These are phyloP conservation scores for Rhinolophus ferrumequinum DNA, from an alignment of 2,113 vertebrate genomes.

Conservation along the genomic window DNA sequence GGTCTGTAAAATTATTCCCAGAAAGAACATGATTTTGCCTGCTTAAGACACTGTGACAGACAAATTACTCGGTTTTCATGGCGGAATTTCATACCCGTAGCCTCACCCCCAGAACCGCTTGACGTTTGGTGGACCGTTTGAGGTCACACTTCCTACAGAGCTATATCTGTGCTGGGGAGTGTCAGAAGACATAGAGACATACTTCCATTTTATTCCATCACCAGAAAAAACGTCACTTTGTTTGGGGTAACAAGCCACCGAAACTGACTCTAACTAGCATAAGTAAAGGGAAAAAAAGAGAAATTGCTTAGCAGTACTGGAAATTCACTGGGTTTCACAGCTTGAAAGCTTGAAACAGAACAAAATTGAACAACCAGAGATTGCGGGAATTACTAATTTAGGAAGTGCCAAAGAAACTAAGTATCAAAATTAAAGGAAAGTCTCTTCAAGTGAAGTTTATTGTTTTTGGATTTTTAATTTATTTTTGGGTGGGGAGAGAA, in stretches of 20 bases:
- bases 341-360: background rate
- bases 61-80: background rate
- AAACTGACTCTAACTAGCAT: background rate
- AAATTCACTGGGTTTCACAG: background rate
- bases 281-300: background rate
- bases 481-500: background rate
- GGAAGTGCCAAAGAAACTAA: background rate
- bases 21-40: background rate
- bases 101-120: background rate
- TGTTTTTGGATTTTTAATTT: no score
- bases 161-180: fast-evolving
- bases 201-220: background rate
- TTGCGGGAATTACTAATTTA: background rate
- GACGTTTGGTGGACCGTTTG: background rate
- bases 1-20: background rate
- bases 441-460: background rate
- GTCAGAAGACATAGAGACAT: background rate
- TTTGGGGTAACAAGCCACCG: background rate
- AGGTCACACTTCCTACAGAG: background rate
- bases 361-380: background rate
- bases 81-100: background rate
- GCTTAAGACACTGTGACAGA: background rate
- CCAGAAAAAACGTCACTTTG: background rate
- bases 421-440: background rate
- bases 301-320: background rate